Evolutionary conservation across 1,140 invertebrate species (phyloP), one percentile per base, ranked within the genome.

Genomic region (Stegodyphus mimosarum): DNA sequence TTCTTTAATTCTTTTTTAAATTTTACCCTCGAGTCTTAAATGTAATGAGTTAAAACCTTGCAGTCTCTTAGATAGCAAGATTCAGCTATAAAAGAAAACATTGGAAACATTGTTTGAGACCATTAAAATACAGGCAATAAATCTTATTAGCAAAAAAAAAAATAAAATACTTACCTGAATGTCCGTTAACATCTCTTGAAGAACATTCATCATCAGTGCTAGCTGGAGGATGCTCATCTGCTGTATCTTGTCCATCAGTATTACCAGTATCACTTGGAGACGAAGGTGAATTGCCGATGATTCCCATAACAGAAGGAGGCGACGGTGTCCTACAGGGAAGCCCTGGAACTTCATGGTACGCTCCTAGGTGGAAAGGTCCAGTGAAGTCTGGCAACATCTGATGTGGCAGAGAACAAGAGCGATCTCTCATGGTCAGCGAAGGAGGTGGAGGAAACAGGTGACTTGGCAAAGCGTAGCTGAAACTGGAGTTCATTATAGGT

Each of bases 201-300:
- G 84, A 80, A 17, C 63, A 64, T 18, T 86, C 84, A 52, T 86
- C 84, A 50, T 86, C 84, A 6, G 84, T 86, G 48, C 76, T 74
- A 5, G 76, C 76, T 9, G 76, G 76, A 11, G 76, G 84, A 33
- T 79, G 76, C 18, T 86, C 84, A 15, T 86, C 84, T 7, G 76
- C 84, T 18, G 84, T 86, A 7, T 81, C 78, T 49, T 77, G 83
- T 9, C 84, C 84, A 50, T 86, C 84, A 6, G 84, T 86, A 53
- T 86, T 86, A 3, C 76, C 84, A 6, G 84, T 69, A 11, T 86
- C 84, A 55, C 84, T 86, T 11, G 84, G 84, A 6, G 84, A 86
- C 1, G 84, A 86, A 3, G 84, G 84, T 17, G 84, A 80, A 33
- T 76, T 66, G 7, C 64, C 71, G 17, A 77, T 55, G 51, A 73